phyloP scores from a whole-genome alignment of 2,888 invertebrate species.

The Psylliodes chrysocephalus region DNA sequence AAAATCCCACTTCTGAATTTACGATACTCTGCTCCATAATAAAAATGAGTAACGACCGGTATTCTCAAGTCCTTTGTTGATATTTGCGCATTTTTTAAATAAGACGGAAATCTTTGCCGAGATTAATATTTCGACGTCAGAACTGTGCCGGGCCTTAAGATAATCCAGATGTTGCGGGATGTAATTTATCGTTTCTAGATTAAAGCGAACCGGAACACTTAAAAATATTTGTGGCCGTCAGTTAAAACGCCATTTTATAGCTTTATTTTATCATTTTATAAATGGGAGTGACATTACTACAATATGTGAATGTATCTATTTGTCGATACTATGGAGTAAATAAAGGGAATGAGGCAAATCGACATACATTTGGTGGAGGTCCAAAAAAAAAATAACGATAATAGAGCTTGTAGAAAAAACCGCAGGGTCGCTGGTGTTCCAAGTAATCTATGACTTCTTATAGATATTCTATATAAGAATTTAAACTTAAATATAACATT shows the following conservation, averaged over 20 bases:
- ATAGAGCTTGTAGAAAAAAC: too few relatives aligned
- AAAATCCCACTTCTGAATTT: not conserved
- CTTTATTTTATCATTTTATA: not conserved
- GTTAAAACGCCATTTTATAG: not conserved
- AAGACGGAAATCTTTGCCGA: not conserved
- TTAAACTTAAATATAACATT: too few relatives aligned
- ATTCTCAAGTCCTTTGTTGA: not conserved
- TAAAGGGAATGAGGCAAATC: too few relatives aligned
- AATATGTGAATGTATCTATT: too few relatives aligned
- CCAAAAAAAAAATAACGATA: too few relatives aligned
- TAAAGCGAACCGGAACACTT: not conserved
- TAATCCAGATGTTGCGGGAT: conserved; percentile 1
- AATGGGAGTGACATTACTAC: too few relatives aligned
- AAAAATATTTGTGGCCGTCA: not conserved
- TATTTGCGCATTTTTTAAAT: conserved; percentile 1
- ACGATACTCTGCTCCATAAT: not conserved
- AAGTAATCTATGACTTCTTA: too few relatives aligned
- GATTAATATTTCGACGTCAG: not conserved
- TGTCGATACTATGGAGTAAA: too few relatives aligned
- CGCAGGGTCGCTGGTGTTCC: too few relatives aligned
- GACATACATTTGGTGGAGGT: too few relatives aligned
- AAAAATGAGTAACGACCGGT: not conserved
- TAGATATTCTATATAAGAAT: too few relatives aligned
- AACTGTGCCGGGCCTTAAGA: not conserved
- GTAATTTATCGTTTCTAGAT: not conserved